Evolutionary conservation across 2,888 invertebrate species (phyloP), one percentile per base, ranked within the genome.

Genomic region (Reticulitermes lucifugus): DNA sequence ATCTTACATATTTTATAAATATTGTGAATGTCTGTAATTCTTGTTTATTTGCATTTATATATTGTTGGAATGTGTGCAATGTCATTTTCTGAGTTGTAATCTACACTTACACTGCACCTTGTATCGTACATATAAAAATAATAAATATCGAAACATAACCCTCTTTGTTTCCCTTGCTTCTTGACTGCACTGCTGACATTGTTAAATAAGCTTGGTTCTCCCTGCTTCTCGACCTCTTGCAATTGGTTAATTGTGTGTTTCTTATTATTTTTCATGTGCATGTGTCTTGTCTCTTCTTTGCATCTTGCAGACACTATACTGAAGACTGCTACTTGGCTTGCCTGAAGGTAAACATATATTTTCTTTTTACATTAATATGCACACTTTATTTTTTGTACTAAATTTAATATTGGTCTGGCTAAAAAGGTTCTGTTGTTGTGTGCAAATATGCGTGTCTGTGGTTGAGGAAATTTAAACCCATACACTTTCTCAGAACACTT

Each of bases 241-340:
- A 65, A n/a, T 65, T 65, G 65, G 10, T 65, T 65, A 65, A 65
- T 43, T 81, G 43, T 81, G 46, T 81, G 81, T 81, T 41, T 81
- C 59, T 79, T 79, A 79, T 59, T 59, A 18, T 83, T 70, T 79
- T 79, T 84, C 65, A 79, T 75, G 77, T 77, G 59, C 75, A 59
- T 60, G 60, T 77, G 41, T 77, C 18, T 55, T 41, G 88, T 88
- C 87, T 87, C 88, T 87, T 87, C 87, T 83, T 79, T 81, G 86
- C 86, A 85, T 86, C 75, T 85, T 80, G 83, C 86, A 88, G 88
- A 80, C 84, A 79, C 80, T 80, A 80, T 80, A 71, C 22, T 80
- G 84, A 84, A 80, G 84, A 84, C 55, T 71, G 70, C 35, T 80
- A 60, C 81, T 65, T 81, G 80, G 84, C 81, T 81, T 84, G 80